phyloP scores from a whole-genome alignment of 2,113 vertebrate genomes.

The Anhinga rufa region DNA sequence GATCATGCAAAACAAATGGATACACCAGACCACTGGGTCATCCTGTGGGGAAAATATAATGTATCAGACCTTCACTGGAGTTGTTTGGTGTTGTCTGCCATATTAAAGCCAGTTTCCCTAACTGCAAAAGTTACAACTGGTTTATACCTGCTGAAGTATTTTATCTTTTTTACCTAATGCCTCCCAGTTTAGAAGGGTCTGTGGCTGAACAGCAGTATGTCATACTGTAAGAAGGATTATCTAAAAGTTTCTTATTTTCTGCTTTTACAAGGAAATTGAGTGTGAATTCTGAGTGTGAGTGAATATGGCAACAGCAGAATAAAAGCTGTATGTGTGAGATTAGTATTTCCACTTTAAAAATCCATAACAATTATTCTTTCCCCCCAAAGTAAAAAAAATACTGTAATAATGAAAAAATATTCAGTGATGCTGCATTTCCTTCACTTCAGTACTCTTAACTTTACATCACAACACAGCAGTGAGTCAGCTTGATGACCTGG shows the following conservation, averaged over 20 bases:
- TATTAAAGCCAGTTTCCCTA: not conserved
- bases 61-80: not conserved
- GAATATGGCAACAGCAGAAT: not conserved
- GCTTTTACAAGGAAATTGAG: not conserved
- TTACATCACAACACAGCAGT: not conserved
- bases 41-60: not conserved
- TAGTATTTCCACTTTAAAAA: not conserved
- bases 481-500: no score
- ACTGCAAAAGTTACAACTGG: not conserved
- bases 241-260: not conserved
- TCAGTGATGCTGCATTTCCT: not conserved
- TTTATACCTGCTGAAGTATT: not conserved
- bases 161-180: not conserved
- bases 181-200: not conserved
- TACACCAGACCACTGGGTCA: not conserved
- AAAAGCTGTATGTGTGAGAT: not conserved
- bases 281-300: not conserved
- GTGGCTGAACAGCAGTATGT: not conserved
- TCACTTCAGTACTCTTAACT: not conserved
- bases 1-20: not conserved
- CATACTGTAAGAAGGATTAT: not conserved
- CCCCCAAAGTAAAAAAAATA: not conserved
- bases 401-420: not conserved
- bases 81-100: not conserved
- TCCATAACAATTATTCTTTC: not conserved